Evolutionary conservation across 2,113 vertebrate genomes (phyloP).

Genomic region (Ciconia stormi): DNA sequence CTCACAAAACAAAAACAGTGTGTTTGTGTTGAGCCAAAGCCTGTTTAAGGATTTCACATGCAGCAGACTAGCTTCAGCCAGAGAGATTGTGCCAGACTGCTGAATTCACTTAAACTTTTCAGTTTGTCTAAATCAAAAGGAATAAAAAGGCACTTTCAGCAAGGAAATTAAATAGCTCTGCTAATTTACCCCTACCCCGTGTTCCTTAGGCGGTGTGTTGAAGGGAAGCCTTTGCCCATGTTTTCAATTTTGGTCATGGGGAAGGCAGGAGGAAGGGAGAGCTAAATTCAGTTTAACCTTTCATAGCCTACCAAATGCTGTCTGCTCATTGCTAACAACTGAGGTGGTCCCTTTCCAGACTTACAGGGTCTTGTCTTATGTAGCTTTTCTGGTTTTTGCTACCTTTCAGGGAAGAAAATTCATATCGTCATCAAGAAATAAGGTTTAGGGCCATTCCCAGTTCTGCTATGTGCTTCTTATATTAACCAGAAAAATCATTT

Average conservation of each 20-base stretch:
- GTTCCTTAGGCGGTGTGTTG: background rate
- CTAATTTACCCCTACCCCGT: background rate
- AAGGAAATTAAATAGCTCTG: background rate
- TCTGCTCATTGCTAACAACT: background rate
- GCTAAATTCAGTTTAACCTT: background rate
- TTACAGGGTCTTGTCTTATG: background rate
- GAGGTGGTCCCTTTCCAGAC: background rate
- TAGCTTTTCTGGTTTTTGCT: background rate
- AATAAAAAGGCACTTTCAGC: background rate
- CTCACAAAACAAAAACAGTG: slow-evolving; percentile 51
- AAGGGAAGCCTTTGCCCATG: background rate
- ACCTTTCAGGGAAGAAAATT: background rate
- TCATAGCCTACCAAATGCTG: background rate
- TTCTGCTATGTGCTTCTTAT: background rate
- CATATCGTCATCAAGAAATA: background rate
- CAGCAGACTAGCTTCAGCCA: background rate
- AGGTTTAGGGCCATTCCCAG: background rate
- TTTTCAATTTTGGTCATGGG: background rate
- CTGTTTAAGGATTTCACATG: background rate
- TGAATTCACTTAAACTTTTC: slow-evolving; percentile 9
- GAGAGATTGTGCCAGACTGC: background rate
- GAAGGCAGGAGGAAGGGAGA: background rate
- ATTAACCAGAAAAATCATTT: background rate
- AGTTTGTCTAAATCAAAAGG: background rate
- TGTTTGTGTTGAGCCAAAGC: slow-evolving; percentile 31